phyloP scores from a whole-genome alignment of 2,797 vertebrate genomes.

The Cheirogaleus major region DNA sequence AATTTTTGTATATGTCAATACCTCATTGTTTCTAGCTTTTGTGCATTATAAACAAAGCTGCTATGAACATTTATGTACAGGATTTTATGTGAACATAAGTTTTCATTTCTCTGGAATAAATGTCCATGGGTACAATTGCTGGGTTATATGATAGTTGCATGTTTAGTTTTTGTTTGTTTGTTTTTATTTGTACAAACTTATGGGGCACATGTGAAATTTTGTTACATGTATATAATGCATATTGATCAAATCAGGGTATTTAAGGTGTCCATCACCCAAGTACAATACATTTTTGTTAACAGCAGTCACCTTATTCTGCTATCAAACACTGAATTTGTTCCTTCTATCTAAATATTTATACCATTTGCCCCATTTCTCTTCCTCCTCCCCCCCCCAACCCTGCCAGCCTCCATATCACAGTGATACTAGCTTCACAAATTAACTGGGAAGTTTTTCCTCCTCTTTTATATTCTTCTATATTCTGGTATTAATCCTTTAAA shows the following conservation, averaged over 20 bases:
- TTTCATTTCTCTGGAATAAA: not conserved
- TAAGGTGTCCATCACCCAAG: not conserved
- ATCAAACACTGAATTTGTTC: not conserved
- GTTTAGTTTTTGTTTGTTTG: not conserved
- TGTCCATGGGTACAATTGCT: not conserved
- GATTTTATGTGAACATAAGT: not conserved
- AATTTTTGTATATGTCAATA: not conserved
- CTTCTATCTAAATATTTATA: not conserved
- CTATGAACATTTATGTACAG: not conserved
- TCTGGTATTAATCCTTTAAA: not conserved
- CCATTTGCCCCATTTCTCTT: not conserved
- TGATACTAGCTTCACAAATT: not conserved
- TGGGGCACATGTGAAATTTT: not conserved
- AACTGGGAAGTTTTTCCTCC: not conserved
- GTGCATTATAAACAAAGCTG: not conserved
- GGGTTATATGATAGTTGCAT: not conserved
- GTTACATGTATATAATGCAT: not conserved
- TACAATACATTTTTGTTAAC: not conserved
- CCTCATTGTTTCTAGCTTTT: not conserved
- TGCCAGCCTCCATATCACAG: not conserved
- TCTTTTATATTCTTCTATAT: not conserved
- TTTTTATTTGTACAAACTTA: not conserved
- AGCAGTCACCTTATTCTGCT: not conserved
- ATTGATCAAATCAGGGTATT: not conserved
- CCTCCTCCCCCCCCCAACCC: not conserved